Conservation (phyloP, 2,888 invertebrate species). For the Himalopsyche tibetana region DNA sequence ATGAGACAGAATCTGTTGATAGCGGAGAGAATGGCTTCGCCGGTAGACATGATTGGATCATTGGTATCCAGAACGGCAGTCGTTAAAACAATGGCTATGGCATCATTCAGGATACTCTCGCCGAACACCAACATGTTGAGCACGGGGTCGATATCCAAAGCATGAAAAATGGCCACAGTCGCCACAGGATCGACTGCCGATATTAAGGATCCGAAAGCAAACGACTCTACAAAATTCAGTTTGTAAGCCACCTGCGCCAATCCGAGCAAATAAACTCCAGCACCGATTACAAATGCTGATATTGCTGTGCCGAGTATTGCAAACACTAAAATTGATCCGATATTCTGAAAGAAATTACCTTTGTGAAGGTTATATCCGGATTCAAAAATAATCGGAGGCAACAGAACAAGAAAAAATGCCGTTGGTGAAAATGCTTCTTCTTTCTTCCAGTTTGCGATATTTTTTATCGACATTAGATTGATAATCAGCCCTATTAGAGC, state of each 20-base stretch:
- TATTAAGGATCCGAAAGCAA: slow-evolving; percentile 98
- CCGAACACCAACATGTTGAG: slow-evolving; percentile 99
- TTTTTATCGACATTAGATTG: slow-evolving; percentile 91
- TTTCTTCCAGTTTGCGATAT: slow-evolving; percentile 96
- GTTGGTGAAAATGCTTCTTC: slow-evolving; percentile 99
- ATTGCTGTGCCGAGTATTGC: slow-evolving; percentile 98
- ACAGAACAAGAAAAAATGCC: slow-evolving; percentile 95
- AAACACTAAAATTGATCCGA: slow-evolving; percentile 98
- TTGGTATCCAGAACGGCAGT: slow-evolving; percentile 87
- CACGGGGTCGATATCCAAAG: slow-evolving; percentile 96
- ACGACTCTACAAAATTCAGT: slow-evolving; percentile 96
- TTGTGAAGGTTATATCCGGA: slow-evolving; percentile 99
- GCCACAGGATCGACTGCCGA: slow-evolving; percentile 99
- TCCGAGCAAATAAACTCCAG: slow-evolving; percentile 96
- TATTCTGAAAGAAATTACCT: slow-evolving; percentile 97
- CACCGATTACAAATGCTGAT: slow-evolving; percentile 97
- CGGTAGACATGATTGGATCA: slow-evolving; percentile 80
- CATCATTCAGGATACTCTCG: slow-evolving; percentile 96
- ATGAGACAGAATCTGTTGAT: slow-evolving; percentile 94
- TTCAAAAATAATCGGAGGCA: slow-evolving; percentile 99
- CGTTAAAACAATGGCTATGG: slow-evolving; percentile 97
- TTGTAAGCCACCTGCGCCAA: slow-evolving; percentile 93
- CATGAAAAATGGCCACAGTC: slow-evolving; percentile 98
- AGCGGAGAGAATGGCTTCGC: slow-evolving; percentile 91
- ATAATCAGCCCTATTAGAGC: slow-evolving; percentile 94